Percentiles rank a stretch among this genome's conserved stretches.
Evolutionary conservation across 2,113 vertebrate species (phyloP).

Genomic region (Promerops cafer): DNA sequence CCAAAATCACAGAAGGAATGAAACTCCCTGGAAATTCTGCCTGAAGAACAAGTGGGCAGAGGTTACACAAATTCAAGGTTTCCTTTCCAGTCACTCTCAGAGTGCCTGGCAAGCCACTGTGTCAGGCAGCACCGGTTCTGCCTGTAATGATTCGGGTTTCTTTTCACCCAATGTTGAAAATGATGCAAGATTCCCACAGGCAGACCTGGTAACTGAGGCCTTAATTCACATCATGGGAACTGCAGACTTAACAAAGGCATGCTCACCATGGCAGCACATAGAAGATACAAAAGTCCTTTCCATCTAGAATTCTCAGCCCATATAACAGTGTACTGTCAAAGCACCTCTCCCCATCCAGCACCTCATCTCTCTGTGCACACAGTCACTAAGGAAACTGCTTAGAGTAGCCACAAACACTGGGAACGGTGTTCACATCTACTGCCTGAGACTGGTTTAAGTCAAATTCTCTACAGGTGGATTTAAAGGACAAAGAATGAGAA

Average conservation of each 20-base stretch:
- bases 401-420: not conserved
- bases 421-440: not conserved
- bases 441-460: not conserved
- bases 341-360: not conserved
- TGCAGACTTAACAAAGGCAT: not conserved
- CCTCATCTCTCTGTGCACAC: fast-evolving
- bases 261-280: not conserved
- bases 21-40: not conserved
- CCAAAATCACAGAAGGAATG: not conserved
- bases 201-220: not conserved
- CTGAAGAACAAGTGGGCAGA: not conserved
- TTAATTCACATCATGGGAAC: not conserved
- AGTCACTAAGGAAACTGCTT: not conserved
- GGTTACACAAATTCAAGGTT: not conserved
- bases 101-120: not conserved
- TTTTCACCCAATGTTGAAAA: not conserved
- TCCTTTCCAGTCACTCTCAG: not conserved
- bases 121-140: not conserved
- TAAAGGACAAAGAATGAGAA: not conserved
- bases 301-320: not conserved
- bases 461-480: not conserved
- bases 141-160: fast-evolving
- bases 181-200: not conserved
- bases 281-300: not conserved
- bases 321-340: not conserved